Evolutionary conservation across 2,888 invertebrate species (phyloP).

Genomic region (Melanargia galathea): DNA sequence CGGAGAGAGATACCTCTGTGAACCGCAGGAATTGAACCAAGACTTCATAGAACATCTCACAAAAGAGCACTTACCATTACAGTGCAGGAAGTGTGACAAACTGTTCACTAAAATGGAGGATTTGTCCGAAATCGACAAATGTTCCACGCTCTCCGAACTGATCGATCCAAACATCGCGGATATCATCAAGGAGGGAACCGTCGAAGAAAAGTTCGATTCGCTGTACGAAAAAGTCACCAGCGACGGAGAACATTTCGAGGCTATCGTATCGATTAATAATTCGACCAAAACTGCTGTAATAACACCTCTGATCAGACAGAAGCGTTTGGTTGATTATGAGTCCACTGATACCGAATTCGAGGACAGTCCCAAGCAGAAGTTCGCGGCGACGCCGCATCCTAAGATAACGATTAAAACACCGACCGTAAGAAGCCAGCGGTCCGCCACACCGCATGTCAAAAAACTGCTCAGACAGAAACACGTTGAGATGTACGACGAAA

Average conservation of each 20-base stretch:
- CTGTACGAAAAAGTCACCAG: slow-evolving; percentile 60
- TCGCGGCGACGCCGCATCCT: slow-evolving; percentile 55
- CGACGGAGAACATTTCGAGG: slow-evolving; percentile 59
- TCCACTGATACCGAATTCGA: slow-evolving; percentile 64
- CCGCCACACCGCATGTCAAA: slow-evolving; percentile 68
- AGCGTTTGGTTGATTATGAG: slow-evolving; percentile 70
- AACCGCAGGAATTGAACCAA: slow-evolving; percentile 55
- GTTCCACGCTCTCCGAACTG: slow-evolving; percentile 68
- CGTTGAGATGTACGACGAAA: slow-evolving; percentile 59
- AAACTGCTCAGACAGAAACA: slow-evolving; percentile 63
- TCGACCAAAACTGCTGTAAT: slow-evolving; percentile 68
- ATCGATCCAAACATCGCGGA: slow-evolving; percentile 47
- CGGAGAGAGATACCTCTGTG: slow-evolving; percentile 61
- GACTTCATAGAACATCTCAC: slow-evolving; percentile 63
- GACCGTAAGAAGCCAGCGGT: slow-evolving; percentile 55
- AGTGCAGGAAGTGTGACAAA: slow-evolving; percentile 69
- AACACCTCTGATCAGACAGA: slow-evolving; percentile 66
- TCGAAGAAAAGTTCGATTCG: slow-evolving; percentile 67
- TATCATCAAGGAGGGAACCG: slow-evolving; percentile 41
- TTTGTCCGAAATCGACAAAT: slow-evolving; percentile 60
- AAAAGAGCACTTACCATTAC: slow-evolving; percentile 64
- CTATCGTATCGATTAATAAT: slow-evolving; percentile 61
- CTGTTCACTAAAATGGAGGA: slow-evolving; percentile 67
- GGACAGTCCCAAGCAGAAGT: slow-evolving; percentile 43
- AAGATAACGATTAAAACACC: slow-evolving; percentile 60